Evolutionary conservation across 2,797 vertebrate genomes (phyloP).

Genomic region (Alca torda): DNA sequence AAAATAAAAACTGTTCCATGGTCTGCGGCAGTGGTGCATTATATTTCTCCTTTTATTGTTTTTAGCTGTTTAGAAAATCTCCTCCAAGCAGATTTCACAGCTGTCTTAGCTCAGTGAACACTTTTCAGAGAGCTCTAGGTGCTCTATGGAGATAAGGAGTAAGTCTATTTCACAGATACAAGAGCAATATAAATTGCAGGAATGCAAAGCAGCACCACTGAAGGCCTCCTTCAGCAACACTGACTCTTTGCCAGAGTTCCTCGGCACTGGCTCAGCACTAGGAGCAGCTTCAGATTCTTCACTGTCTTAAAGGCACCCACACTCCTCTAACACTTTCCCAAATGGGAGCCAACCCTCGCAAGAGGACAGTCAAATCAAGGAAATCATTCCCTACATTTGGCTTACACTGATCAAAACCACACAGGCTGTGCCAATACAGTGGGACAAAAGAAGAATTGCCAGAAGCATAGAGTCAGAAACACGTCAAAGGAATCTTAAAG

Average conservation of each 20-base stretch:
- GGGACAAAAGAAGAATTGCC: not conserved
- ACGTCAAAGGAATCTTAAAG: not conserved
- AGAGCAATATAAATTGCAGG: not conserved
- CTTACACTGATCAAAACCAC: not conserved
- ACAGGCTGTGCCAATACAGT: not conserved
- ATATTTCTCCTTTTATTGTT: not conserved
- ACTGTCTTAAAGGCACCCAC: not conserved
- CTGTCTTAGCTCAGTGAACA: not conserved
- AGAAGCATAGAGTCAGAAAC: not conserved
- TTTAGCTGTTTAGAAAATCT: not conserved
- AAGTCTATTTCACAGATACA: not conserved
- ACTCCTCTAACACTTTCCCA: not conserved
- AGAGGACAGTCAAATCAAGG: not conserved
- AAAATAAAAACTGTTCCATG: not conserved
- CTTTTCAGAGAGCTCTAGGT: not conserved
- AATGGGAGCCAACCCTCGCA: not conserved
- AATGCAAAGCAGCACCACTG: not conserved
- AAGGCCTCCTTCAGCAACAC: not conserved
- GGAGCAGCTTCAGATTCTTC: not conserved
- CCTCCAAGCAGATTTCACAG: conserved; percentile 10
- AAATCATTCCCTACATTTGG: not conserved
- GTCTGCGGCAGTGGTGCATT: not conserved
- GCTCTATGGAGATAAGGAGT: not conserved
- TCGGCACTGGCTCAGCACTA: not conserved
- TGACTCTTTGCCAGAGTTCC: not conserved